These are phyloP conservation scores for Mesocentrotus franciscanus DNA, from an alignment of 53 echinoderm and acorn worm species.

Conservation along the genomic window DNA sequence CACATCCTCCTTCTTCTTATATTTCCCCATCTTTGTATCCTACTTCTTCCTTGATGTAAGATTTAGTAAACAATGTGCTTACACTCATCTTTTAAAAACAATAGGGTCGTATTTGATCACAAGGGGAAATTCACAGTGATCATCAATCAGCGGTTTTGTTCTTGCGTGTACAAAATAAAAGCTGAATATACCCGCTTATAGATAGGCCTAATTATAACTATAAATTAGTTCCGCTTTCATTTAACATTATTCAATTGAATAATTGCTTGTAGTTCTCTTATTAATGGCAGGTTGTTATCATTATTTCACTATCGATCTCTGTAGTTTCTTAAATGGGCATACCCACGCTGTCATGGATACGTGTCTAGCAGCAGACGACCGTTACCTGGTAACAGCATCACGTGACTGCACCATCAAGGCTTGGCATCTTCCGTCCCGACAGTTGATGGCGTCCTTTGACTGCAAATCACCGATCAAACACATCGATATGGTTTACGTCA, in stretches of 20 bases:
- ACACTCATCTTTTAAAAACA: too few species aligned
- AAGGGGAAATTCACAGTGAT: background rate
- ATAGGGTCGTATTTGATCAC: too few species aligned
- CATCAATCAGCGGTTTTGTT: background rate
- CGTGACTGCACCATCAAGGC: slow-evolving; percentile 91
- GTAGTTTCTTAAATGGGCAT: slow-evolving; percentile 80
- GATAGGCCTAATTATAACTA: too few species aligned
- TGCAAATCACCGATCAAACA: slow-evolving; percentile 85
- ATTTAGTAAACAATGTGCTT: too few species aligned
- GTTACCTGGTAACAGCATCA: slow-evolving; percentile 84
- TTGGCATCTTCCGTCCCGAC: slow-evolving; percentile 73
- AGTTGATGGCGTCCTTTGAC: slow-evolving; percentile 84
- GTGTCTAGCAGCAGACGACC: slow-evolving; percentile 73
- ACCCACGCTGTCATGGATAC: slow-evolving; percentile 84
- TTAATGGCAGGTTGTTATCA: too few species aligned
- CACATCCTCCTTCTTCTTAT: too few species aligned
- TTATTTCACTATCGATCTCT: background rate
- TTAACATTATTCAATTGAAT: too few species aligned
- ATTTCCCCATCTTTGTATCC: too few species aligned
- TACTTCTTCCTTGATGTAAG: too few species aligned
- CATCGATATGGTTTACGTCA: slow-evolving; percentile 68
- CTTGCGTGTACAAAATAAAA: background rate
- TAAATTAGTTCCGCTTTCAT: too few species aligned
- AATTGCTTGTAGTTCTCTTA: too few species aligned
- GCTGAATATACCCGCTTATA: too few species aligned